phyloP scores from a whole-genome alignment of 2,113 vertebrate genomes.

The Promerops cafer region DNA sequence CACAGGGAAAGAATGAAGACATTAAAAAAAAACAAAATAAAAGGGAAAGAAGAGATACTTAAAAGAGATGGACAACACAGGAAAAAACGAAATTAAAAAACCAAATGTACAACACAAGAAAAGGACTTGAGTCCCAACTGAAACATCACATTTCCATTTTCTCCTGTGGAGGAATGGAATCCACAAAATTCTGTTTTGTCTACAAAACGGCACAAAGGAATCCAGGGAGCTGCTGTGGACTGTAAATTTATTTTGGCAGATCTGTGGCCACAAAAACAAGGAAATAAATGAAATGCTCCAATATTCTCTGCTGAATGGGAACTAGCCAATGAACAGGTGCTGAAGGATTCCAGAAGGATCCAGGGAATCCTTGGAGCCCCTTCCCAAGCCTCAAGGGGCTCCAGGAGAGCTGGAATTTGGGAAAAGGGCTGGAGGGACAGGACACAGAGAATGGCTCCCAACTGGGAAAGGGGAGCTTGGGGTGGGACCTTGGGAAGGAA shows the following conservation, averaged over 20 bases:
- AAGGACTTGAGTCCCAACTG: accelerated
- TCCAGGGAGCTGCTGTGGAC: not conserved
- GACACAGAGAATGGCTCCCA: not conserved
- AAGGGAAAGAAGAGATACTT: not conserved
- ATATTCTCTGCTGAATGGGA: accelerated
- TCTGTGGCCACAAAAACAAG: no score
- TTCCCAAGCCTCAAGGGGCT: not conserved
- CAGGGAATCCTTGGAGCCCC: accelerated
- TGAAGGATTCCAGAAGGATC: not conserved
- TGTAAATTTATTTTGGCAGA: not conserved
- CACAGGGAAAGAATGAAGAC: no score
- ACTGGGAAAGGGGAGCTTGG: not conserved
- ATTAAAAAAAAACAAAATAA: no score
- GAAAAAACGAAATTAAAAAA: not conserved
- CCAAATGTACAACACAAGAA: not conserved
- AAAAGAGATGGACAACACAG: not conserved
- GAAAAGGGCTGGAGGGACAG: accelerated
- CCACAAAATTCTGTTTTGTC: not conserved
- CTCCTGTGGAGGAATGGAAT: not conserved
- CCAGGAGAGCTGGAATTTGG: not conserved
- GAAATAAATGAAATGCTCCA: not conserved
- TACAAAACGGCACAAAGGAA: not conserved
- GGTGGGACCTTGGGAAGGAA: not conserved
- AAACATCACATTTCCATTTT: not conserved
- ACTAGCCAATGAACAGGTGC: not conserved